Conservation (phyloP, 2,797 vertebrate genomes). For the Semotilus atromaculatus region DNA sequence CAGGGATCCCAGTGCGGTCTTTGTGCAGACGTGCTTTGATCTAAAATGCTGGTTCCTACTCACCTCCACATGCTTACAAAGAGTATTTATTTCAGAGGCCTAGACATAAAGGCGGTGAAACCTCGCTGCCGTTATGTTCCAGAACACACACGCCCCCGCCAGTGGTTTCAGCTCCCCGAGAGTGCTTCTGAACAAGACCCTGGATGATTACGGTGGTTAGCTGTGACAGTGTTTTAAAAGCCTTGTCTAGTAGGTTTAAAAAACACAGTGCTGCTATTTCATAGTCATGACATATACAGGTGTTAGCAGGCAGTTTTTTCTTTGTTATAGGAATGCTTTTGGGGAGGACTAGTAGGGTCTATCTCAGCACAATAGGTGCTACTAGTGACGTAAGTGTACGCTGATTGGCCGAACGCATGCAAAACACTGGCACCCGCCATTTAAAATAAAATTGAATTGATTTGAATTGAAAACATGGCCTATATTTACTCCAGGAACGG, state of each 20-base stretch:
- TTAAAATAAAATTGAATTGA: no score
- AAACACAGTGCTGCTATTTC: neutral
- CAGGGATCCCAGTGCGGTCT: neutral
- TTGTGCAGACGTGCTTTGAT: slow-evolving; percentile 33
- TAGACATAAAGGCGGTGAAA: neutral
- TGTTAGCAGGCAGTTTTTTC: neutral
- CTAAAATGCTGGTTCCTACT: slow-evolving; percentile 18
- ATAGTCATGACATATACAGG: neutral
- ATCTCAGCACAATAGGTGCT: neutral
- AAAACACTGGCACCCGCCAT: no score
- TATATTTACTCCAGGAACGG: no score
- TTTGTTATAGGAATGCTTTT: neutral
- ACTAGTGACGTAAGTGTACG: neutral
- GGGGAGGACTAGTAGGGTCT: neutral
- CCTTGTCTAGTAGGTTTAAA: slow-evolving; percentile 11
- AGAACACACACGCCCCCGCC: neutral
- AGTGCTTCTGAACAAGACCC: slow-evolving; percentile 1
- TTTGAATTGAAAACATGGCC: no score
- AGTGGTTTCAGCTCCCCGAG: neutral
- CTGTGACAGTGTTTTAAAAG: slow-evolving; percentile 24
- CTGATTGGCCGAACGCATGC: no score
- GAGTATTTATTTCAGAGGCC: neutral
- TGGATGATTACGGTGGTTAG: slow-evolving; percentile 10
- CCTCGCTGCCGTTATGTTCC: neutral
- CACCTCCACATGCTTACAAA: slow-evolving; percentile 7